A percentile compares a stretch with the other conserved stretches of the same genome.
These are phyloP conservation scores for Alsophila aescularia DNA, from an alignment of 2,888 invertebrate genomes.

Conservation along the genomic window DNA sequence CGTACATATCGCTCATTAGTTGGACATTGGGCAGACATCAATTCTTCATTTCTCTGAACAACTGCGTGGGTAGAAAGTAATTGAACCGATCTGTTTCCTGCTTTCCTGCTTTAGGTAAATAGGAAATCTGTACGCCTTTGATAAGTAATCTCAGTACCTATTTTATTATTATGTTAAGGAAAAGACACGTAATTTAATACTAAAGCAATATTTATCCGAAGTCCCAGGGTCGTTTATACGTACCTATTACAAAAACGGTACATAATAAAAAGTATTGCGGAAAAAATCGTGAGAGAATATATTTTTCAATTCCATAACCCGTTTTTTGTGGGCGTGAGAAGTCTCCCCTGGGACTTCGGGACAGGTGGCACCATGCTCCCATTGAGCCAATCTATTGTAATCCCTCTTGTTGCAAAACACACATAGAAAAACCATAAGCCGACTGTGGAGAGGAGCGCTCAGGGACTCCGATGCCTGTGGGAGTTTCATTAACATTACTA, in stretches of 20 bases:
- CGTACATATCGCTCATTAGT: slow-evolving; percentile 10
- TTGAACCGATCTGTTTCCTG: neutral
- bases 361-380: slow-evolving; percentile 60
- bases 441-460: slow-evolving; percentile 16
- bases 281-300: slow-evolving; percentile 46
- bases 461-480: neutral
- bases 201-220: too few species aligned
- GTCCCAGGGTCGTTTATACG: too few species aligned
- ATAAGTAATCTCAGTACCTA: neutral
- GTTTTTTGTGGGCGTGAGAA: slow-evolving; percentile 78
- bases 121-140: neutral
- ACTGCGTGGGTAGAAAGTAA: slow-evolving; percentile 4
- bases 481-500: slow-evolving; percentile 10
- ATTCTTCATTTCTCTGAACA: neutral
- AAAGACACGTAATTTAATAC: too few species aligned
- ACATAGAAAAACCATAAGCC: slow-evolving; percentile 21
- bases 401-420: slow-evolving; percentile 27
- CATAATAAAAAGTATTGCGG: slow-evolving; percentile 26
- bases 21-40: slow-evolving; percentile 29
- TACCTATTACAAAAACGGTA: neutral
- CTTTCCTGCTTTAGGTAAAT: neutral
- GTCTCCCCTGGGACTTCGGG: slow-evolving; percentile 58
- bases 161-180: neutral
- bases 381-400: slow-evolving; percentile 44
- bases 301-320: slow-evolving; percentile 63